phyloP scores from a whole-genome alignment of 1,140 invertebrate species.

The Drosophila azteca region DNA sequence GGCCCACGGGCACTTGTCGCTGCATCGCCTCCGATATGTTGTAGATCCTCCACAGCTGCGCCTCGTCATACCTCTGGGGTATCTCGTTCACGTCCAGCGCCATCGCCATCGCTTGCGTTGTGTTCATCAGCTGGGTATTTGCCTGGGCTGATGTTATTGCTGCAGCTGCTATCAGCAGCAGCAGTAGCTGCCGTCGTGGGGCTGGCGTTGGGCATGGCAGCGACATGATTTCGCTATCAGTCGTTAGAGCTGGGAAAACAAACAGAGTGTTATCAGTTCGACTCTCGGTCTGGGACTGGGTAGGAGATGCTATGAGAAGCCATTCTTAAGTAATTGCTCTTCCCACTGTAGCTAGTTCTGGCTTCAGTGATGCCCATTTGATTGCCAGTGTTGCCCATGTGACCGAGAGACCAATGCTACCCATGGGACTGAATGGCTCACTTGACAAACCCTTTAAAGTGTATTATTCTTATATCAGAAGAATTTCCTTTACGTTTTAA shows the following conservation, averaged over 20 bases:
- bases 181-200: slow-evolving; percentile 6
- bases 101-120: slow-evolving; percentile 8
- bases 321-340: too few species aligned
- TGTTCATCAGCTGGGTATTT: too few species aligned
- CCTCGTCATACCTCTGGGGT: slow-evolving; percentile 84
- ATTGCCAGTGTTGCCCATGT: too few species aligned
- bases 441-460: too few species aligned
- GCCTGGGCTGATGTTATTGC: neutral
- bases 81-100: slow-evolving; percentile 60
- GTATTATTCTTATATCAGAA: too few species aligned
- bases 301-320: too few species aligned
- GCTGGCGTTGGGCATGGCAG: neutral
- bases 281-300: neutral
- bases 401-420: too few species aligned
- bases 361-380: too few species aligned
- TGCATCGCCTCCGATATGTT: slow-evolving; percentile 72
- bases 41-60: slow-evolving; percentile 85
- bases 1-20: slow-evolving; percentile 53
- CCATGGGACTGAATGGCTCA: too few species aligned
- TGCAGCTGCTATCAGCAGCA: slow-evolving; percentile 4
- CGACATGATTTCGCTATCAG: slow-evolving; percentile 25
- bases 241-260: slow-evolving; percentile 16
- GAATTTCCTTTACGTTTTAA: too few species aligned
- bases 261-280: slow-evolving; percentile 3
- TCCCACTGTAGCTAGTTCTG: too few species aligned